Conservation (phyloP, 2,113 vertebrate genomes). For the Fukomys damarensis region DNA sequence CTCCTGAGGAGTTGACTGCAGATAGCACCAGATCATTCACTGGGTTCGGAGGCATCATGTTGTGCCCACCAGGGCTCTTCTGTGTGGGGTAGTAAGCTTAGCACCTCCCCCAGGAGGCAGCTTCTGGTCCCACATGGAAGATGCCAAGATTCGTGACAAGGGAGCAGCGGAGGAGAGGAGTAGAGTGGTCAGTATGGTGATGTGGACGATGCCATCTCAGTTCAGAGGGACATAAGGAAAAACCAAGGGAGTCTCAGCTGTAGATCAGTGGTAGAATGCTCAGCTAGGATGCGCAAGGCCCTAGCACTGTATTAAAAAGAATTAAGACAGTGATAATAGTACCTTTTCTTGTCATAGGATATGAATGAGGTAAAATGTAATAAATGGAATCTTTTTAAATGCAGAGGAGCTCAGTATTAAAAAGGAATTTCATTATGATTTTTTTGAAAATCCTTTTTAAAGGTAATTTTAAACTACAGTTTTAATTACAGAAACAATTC, state of each 20-base stretch:
- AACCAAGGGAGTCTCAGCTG: not conserved
- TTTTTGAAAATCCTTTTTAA: not conserved
- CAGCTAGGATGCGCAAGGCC: too few relatives aligned
- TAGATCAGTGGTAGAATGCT: not conserved
- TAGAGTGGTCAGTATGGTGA: not conserved
- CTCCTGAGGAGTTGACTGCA: not conserved
- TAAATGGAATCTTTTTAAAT: not conserved
- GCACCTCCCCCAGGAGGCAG: not conserved
- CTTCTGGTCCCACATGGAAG: not conserved
- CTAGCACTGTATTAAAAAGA: not conserved
- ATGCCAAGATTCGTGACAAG: too few relatives aligned
- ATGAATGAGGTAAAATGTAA: not conserved
- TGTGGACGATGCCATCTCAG: not conserved
- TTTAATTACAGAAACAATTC: slow-evolving; percentile 15
- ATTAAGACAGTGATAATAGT: too few relatives aligned
- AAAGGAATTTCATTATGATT: not conserved
- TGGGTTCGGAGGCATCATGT: not conserved
- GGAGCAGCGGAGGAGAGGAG: not conserved
- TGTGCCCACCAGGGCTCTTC: not conserved
- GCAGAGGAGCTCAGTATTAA: not conserved
- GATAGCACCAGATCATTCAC: not conserved
- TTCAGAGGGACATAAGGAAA: not conserved
- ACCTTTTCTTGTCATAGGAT: not conserved
- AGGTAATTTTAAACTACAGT: not conserved
- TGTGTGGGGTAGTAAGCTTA: not conserved